Evolutionary conservation across 2,797 vertebrate species (phyloP), one percentile per base, ranked within the genome.

Genomic region (Sarcophilus harrisii): DNA sequence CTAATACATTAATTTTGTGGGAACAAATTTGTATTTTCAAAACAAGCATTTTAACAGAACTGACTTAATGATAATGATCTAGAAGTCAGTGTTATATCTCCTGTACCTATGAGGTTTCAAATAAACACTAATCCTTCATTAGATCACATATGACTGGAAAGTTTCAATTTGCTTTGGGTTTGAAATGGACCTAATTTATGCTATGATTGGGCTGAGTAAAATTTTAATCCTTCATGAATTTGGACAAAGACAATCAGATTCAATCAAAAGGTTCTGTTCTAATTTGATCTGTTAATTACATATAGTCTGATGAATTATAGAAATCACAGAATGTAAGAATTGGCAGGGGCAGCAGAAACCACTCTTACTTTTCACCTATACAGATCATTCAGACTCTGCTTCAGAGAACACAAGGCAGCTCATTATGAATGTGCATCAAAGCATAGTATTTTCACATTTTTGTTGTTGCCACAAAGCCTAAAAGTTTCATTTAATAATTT

Each of bases 131-230:
- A 66, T 66, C 62, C 4, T 66, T 32, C 32, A 66, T 66, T 66
- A n/a, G 32, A n/a, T 14, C 62, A 66, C 60, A 66, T 16, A 66
- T 66, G 14, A 32, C 32, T n/a, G 4, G 62, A 81, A 93, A 90
- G 10, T 87, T 95, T 1, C 38, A 55, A 29, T 89, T 93, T 95
- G 94, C 92, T 96, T 96, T 95, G 58, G 18, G 93, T 96, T 28
- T 97, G 92, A 95, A 95, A 60, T 90, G 94, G 49, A 12, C 92
- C 30, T 52, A 93, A 54, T 92, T 95, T 27, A 0, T 30, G 90
- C 11, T 93, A 92, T 89, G 57, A 91, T 93, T 57, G 0, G 1
- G n/a, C 8, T 66, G 52, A 1, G 55, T 90, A 32, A 62, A 30
- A 4, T 96, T 49, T 95, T 49, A 93, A 54, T 94, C 93, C 28